Base-by-base conservation (phyloP, 2,888 invertebrate species). In the Alloscopus bannaensis region DNA sequence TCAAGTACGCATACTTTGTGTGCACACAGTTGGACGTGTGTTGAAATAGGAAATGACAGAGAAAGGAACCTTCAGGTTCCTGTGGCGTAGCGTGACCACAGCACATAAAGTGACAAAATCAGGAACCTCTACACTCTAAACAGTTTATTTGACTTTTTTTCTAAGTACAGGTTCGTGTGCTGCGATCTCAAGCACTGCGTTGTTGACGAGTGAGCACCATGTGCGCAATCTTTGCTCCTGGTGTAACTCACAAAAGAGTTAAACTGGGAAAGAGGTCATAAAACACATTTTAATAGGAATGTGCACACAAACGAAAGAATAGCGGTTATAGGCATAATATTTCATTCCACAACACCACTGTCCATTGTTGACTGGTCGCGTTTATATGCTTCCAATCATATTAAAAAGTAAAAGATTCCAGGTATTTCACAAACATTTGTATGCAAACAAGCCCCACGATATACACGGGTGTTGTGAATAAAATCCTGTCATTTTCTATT, bases 11-110 rank as follows among this genome's bases (percentile, higher is more conserved):
- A n/a, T n/a, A n/a, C n/a, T n/a, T n/a, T n/a, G n/a, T n/a, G n/a
- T n/a, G n/a, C n/a, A n/a, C n/a, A n/a, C n/a, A n/a, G n/a, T n/a
- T n/a, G n/a, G n/a, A n/a, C n/a, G n/a, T n/a, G n/a, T n/a, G n/a
- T n/a, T n/a, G n/a, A n/a, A n/a, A n/a, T n/a, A n/a, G n/a, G n/a
- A n/a, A n/a, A n/a, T n/a, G n/a, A n/a, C n/a, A n/a, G n/a, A n/a
- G n/a, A 3, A 2, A 42, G 42, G 42, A 3, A 18, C 59, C 31
- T 59, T 29, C 29, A 62, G 62, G 42, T 62, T 42, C 62, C 40
- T 24, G 22, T 62, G 22, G 62, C n/a, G n/a, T n/a, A n/a, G n/a
- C 62, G 62, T 62, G 62, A 62, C 62, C 11, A 62, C 42, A 62
- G 13, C 36, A 62, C 62, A 62, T 62, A 28, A 62, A 62, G 42